Conservation (phyloP, 2,113 vertebrate species). For the Propithecus coquereli region DNA sequence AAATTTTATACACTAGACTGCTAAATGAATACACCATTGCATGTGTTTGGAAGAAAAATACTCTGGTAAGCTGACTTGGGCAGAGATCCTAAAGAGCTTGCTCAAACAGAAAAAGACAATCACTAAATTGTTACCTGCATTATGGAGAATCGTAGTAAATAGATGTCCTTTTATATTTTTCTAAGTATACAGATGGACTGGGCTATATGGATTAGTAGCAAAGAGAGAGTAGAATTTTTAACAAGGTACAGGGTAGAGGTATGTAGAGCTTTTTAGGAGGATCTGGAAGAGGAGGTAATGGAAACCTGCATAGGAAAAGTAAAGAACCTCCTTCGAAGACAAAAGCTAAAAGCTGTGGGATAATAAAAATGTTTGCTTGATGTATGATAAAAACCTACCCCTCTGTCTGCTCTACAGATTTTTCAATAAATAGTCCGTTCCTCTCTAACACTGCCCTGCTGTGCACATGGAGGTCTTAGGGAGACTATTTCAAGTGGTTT, state of each 20-base stretch:
- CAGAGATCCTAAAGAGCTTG: not conserved
- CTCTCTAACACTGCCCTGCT: not conserved
- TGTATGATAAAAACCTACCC: not conserved
- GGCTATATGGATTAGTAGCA: fast-evolving
- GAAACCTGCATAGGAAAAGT: not conserved
- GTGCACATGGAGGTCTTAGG: fast-evolving
- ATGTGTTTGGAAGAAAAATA: not conserved
- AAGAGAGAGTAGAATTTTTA: not conserved
- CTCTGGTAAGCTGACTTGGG: not conserved
- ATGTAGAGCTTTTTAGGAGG: not conserved
- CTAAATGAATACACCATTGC: not conserved
- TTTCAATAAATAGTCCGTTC: not conserved
- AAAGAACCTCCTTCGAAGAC: not conserved
- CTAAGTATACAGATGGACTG: not conserved
- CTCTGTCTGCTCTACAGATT: not conserved
- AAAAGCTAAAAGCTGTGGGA: not conserved
- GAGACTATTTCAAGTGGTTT: too few relatives aligned
- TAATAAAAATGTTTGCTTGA: not conserved
- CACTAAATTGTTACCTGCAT: not conserved
- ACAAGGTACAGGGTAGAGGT: not conserved
- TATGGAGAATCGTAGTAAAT: not conserved
- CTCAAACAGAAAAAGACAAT: not conserved
- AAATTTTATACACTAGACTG: not conserved
- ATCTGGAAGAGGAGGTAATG: not conserved
- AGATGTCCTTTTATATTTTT: not conserved